A percentile compares a stretch with the other conserved stretches of the same genome.
These are phyloP conservation scores for Tenodera sinensis DNA, from an alignment of 2,888 invertebrate genomes.

Conservation along the genomic window DNA sequence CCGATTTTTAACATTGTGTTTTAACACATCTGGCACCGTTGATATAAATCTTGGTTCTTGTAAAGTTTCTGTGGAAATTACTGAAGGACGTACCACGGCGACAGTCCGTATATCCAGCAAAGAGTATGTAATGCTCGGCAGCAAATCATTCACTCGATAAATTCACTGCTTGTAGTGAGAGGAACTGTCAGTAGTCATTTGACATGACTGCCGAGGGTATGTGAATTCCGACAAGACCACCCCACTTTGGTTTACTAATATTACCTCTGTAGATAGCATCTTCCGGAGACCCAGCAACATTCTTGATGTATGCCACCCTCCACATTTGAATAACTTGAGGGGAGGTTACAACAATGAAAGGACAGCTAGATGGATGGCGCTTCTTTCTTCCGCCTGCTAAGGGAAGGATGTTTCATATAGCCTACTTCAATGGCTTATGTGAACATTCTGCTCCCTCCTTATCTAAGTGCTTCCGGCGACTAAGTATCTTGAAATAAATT, in stretches of 20 bases:
- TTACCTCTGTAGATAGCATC: not conserved
- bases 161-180: not conserved
- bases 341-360: not conserved
- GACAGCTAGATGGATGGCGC: not conserved
- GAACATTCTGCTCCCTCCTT: too few species aligned
- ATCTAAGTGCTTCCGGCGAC: not conserved
- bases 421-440: too few species aligned
- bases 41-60: too few species aligned
- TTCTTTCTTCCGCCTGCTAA: not conserved
- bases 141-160: not conserved
- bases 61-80: too few species aligned
- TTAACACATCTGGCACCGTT: too few species aligned
- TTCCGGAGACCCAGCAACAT: not conserved
- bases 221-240: not conserved
- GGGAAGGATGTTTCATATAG: not conserved
- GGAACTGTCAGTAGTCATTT: not conserved
- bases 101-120: too few species aligned
- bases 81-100: too few species aligned
- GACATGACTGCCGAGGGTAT: not conserved
- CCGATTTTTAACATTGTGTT: too few species aligned
- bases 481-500: not conserved
- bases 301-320: not conserved
- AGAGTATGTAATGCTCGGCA: too few species aligned
- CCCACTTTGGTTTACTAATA: not conserved
- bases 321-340: not conserved